Conservation (phyloP, 2,113 vertebrate genomes). For the Pteronura brasiliensis region DNA sequence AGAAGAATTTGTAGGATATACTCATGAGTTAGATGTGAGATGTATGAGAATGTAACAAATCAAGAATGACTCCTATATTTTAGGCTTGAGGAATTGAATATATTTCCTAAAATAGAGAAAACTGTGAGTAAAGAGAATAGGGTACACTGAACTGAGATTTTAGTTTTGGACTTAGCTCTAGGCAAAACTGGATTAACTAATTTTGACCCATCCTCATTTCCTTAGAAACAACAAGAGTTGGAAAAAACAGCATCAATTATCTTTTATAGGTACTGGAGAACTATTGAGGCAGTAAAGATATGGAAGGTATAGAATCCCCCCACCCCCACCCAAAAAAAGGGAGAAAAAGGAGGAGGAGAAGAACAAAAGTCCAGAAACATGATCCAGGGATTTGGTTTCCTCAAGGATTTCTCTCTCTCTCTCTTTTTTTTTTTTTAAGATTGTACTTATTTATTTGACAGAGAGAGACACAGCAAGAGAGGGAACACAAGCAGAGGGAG, state of each 20-base stretch:
- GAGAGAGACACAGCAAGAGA: no score
- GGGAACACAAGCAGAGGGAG: no score
- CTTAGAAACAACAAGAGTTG: not conserved
- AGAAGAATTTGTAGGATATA: not conserved
- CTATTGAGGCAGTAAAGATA: not conserved
- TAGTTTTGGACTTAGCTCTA: not conserved
- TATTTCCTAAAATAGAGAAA: not conserved
- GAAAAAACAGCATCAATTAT: not conserved
- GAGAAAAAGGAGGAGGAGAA: not conserved
- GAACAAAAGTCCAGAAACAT: not conserved
- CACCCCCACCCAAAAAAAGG: not conserved
- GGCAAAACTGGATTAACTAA: not conserved
- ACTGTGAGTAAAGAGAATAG: not conserved
- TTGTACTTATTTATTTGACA: no score
- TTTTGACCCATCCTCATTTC: not conserved
- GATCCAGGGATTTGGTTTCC: not conserved
- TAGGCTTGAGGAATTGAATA: not conserved
- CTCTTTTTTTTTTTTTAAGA: not conserved
- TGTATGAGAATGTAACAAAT: not conserved
- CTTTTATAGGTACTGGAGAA: not conserved
- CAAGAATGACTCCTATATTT: not conserved
- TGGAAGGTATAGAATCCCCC: not conserved
- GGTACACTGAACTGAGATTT: not conserved
- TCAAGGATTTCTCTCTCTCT: not conserved
- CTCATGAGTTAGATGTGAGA: not conserved